These are phyloP conservation scores for Schizopygopsis malacanthus DNA, from an alignment of 2,797 vertebrate genomes.

Conservation along the genomic window DNA sequence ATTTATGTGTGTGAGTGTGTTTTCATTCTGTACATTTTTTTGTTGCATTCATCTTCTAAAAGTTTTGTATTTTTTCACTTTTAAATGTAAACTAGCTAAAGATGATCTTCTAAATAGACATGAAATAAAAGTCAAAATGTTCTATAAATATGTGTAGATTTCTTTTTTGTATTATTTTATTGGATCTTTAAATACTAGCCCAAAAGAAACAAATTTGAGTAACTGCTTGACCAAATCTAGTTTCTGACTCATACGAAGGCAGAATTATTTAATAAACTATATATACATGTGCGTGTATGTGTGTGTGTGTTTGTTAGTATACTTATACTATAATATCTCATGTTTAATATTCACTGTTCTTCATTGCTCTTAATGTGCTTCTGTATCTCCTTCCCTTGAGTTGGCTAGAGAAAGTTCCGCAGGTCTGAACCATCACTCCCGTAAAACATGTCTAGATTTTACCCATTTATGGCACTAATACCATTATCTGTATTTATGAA, in stretches of 20 bases:
- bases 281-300: neutral
- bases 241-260: neutral
- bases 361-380: neutral
- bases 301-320: neutral
- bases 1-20: too few species aligned
- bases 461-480: conserved; percentile 70
- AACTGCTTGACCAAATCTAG: neutral
- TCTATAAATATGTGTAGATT: neutral
- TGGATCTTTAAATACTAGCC: neutral
- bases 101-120: neutral
- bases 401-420: conserved; percentile 4
- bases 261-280: neutral
- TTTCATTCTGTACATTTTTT: too few species aligned
- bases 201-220: neutral
- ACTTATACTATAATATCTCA: neutral
- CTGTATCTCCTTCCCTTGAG: neutral
- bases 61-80: neutral
- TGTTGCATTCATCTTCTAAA: neutral
- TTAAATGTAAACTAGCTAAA: neutral
- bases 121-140: neutral
- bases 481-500: conserved; percentile 78
- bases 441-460: conserved; percentile 60
- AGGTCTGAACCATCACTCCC: neutral
- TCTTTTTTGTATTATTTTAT: too few species aligned
- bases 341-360: neutral